Conservation (phyloP, 2,888 invertebrate genomes). For the Labia minor region DNA sequence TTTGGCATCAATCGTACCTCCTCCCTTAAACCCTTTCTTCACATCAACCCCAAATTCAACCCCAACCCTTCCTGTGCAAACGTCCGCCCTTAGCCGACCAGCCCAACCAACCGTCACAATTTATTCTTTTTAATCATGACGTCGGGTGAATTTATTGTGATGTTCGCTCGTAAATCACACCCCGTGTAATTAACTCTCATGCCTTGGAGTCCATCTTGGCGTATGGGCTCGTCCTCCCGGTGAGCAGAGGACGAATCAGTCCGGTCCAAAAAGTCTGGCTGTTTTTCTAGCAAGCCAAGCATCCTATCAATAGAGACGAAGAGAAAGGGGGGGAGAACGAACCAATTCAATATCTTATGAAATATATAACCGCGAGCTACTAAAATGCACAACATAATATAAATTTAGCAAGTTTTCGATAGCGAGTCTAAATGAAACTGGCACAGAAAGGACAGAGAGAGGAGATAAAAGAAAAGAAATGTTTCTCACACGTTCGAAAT, state of each 20-base stretch:
- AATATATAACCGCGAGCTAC: not conserved
- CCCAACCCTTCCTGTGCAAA: not conserved
- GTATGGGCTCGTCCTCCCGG: not conserved
- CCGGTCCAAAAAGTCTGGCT: not conserved
- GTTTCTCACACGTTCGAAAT: too few relatives aligned
- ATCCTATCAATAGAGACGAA: not conserved
- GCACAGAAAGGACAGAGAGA: too few relatives aligned
- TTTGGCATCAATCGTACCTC: too few relatives aligned
- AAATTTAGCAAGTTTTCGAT: too few relatives aligned
- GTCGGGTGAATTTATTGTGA: conserved; percentile 7
- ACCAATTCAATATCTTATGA: conserved; percentile 1
- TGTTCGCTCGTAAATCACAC: conserved; percentile 7
- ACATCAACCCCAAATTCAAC: not conserved
- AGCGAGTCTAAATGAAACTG: too few relatives aligned
- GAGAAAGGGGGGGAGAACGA: not conserved
- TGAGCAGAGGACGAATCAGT: not conserved
- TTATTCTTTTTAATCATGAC: conserved; percentile 13
- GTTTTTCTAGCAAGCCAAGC: conserved; percentile 2
- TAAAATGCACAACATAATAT: too few relatives aligned
- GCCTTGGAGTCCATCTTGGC: conserved; percentile 6
- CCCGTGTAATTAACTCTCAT: conserved; percentile 9
- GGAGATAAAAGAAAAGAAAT: too few relatives aligned
- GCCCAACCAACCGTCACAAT: conserved; percentile 4
- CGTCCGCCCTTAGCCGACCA: not conserved
- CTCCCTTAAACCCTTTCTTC: not conserved